Conservation (phyloP, 1,140 invertebrate genomes). For the Dreissena rostriformis region DNA sequence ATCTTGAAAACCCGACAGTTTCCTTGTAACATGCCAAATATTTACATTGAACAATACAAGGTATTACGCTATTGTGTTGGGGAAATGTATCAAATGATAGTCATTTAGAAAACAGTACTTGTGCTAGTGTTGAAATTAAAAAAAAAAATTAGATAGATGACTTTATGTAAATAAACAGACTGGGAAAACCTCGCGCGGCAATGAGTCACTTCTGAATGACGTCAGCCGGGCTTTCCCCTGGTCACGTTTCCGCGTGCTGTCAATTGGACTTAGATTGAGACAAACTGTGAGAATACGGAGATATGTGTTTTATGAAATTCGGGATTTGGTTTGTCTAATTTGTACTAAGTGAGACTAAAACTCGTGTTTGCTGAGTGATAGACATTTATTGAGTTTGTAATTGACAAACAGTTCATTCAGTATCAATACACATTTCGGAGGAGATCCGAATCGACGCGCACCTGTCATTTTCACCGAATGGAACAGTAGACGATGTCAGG, state of each 20-base stretch:
- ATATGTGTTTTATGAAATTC: no score
- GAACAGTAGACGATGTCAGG: constrained; percentile 55
- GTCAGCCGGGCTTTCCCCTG: constrained; percentile 71
- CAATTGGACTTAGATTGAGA: background rate
- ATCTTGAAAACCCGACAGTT: constrained; percentile 36
- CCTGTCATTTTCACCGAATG: constrained; percentile 52
- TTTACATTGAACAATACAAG: constrained; percentile 18
- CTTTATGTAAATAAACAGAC: background rate
- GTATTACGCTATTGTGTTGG: no score
- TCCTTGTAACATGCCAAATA: constrained; percentile 51
- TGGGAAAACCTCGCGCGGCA: constrained; percentile 55
- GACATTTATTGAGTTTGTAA: no score
- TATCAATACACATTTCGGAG: background rate
- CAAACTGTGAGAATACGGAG: no score
- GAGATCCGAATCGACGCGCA: constrained; percentile 50
- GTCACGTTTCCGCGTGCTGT: constrained; percentile 40
- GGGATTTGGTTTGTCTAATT: no score
- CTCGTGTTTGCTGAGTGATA: no score
- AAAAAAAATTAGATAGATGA: no score
- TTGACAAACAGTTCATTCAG: no score
- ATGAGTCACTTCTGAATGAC: constrained; percentile 64
- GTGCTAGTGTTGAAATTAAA: no score
- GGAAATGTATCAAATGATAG: no score
- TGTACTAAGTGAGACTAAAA: no score
- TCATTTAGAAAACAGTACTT: no score